These are phyloP conservation scores for Coreoperca whiteheadi DNA, from an alignment of 2,113 vertebrate genomes.

Conservation along the genomic window DNA sequence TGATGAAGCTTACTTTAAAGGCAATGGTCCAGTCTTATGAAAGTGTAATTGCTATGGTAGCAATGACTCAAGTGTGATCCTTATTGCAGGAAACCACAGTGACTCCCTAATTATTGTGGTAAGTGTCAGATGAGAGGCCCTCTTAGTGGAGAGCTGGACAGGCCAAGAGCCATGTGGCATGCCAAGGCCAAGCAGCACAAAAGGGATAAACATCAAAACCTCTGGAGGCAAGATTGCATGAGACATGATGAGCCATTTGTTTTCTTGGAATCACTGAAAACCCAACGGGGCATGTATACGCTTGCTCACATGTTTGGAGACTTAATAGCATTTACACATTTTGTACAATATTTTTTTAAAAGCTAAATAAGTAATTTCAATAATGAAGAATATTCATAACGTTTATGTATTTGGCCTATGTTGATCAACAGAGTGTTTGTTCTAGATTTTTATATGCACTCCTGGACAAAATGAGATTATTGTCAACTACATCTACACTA, in stretches of 20 bases:
- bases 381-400: slow-evolving; percentile 48
- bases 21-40: background rate
- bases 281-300: background rate
- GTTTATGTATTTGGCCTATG: slow-evolving; percentile 11
- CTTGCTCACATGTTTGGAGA: slow-evolving; percentile 32
- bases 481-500: background rate
- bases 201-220: slow-evolving; percentile 21
- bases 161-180: background rate
- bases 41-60: background rate
- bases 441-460: background rate
- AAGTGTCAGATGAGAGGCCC: background rate
- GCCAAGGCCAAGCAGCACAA: background rate
- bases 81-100: background rate
- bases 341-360: no score
- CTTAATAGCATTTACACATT: slow-evolving; percentile 4
- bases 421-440: background rate
- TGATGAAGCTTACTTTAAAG: background rate
- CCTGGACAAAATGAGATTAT: background rate
- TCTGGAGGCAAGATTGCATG: slow-evolving; percentile 25
- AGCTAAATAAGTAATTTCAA: background rate
- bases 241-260: slow-evolving; percentile 20
- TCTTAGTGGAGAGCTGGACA: slow-evolving; percentile 3
- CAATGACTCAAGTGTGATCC: background rate
- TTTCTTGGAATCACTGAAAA: slow-evolving; percentile 59
- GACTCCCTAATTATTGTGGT: background rate